phyloP scores from a whole-genome alignment of 2,888 invertebrate species.

The Ectemnius cavifrons region DNA sequence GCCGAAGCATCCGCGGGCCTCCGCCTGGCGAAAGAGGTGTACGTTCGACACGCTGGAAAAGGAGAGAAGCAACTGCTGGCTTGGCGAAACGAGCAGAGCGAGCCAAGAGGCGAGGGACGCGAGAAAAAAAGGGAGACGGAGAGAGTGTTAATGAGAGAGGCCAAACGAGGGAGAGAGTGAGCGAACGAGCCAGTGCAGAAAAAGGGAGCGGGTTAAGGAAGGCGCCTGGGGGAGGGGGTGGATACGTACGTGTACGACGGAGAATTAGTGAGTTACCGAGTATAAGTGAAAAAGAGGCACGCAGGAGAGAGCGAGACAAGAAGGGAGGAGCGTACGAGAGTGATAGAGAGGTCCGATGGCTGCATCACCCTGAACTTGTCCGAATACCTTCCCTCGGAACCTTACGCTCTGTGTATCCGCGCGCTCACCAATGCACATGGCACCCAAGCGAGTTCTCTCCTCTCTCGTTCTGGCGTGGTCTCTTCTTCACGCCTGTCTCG shows the following conservation, averaged over 20 bases:
- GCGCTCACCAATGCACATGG: constrained; percentile 70
- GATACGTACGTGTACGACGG: constrained; percentile 34
- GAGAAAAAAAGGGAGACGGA: constrained; percentile 19
- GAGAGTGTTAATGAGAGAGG: constrained; percentile 40
- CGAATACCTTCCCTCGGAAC: constrained; percentile 70
- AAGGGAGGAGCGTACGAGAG: constrained; percentile 1
- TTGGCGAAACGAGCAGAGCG: constrained; percentile 40
- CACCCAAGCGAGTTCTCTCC: constrained; percentile 66
- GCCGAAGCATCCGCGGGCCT: constrained; percentile 35
- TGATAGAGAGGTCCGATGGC: constrained; percentile 29
- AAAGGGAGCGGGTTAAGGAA: constrained; percentile 41
- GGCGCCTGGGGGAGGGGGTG: constrained; percentile 13
- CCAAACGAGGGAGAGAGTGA: constrained; percentile 30
- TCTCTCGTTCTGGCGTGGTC: constrained; percentile 48
- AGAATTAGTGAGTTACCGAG: constrained; percentile 43
- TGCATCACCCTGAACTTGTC: constrained; percentile 72
- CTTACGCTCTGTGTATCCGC: constrained; percentile 62
- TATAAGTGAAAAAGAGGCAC: constrained; percentile 9
- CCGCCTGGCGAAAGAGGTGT: constrained; percentile 52
- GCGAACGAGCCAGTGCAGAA: constrained; percentile 15
- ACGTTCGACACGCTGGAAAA: constrained; percentile 41
- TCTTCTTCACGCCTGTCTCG: constrained; percentile 47
- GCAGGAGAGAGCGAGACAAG: constrained; percentile 20
- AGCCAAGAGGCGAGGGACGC: constrained; percentile 8
- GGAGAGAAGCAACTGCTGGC: constrained; percentile 38